These are phyloP conservation scores for Cataglyphis livida DNA, from an alignment of 2,888 invertebrate genomes.

Conservation along the genomic window DNA sequence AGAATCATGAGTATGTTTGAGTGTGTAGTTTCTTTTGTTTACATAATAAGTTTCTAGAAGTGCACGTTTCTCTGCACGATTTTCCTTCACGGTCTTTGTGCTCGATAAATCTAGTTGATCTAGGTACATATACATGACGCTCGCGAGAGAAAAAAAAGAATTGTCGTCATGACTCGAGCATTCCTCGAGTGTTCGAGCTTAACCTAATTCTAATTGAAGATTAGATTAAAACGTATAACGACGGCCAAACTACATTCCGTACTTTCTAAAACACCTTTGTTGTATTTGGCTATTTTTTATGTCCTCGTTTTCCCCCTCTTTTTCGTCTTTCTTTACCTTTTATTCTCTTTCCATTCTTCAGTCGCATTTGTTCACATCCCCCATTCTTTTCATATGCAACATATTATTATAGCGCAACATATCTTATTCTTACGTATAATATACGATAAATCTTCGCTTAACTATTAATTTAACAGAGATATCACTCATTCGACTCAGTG, in stretches of 20 bases:
- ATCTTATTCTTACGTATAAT: conserved; percentile 59
- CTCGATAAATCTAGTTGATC: conserved; percentile 72
- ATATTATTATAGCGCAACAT: conserved; percentile 63
- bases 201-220: conserved; percentile 73
- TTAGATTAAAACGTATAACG: conserved; percentile 78
- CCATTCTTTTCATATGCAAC: conserved; percentile 57
- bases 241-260: conserved; percentile 74
- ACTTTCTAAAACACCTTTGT: conserved; percentile 78
- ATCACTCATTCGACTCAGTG: conserved; percentile 81
- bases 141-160: conserved; percentile 58
- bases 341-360: conserved; percentile 41
- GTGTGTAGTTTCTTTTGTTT: conserved; percentile 52
- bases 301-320: conserved; percentile 12
- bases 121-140: conserved; percentile 77
- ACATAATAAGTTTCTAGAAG: conserved; percentile 48
- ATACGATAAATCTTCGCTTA: conserved; percentile 76
- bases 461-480: conserved; percentile 77
- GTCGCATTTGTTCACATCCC: conserved; percentile 43
- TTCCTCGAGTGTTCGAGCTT: conserved; percentile 49
- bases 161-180: conserved; percentile 40
- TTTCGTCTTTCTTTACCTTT: conserved; percentile 12
- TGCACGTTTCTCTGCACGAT: conserved; percentile 42
- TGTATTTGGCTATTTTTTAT: conserved; percentile 82
- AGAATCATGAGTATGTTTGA: conserved; percentile 74
- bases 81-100: conserved; percentile 75